Evolutionary conservation across 2,113 vertebrate species (phyloP), one percentile per base, ranked within the genome.

Genomic region (Catharus minimus): DNA sequence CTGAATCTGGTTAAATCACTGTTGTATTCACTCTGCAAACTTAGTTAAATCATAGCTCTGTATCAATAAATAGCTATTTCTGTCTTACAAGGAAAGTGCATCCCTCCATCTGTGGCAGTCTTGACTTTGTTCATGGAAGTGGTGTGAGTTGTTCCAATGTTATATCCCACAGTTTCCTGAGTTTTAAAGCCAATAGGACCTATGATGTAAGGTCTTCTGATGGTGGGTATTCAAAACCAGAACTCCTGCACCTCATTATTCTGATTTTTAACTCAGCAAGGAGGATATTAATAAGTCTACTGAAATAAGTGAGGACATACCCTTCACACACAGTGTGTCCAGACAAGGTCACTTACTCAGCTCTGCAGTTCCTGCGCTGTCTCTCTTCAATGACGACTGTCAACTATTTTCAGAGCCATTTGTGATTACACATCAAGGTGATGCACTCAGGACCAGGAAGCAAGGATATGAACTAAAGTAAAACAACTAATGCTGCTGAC

Each of bases 301-400:
- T 49, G 32, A 84, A 69, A 52, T 28, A 39, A 67, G 4, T 21
- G 10, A 87, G 32, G 16, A 39, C 0, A 0, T 26, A 26, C 5
- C 52, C 13, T 66, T 69, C 8, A 0, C 38, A 71, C 19, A 24
- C 10, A 16, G 11, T 9, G 13, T 4, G 4, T 55, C 28, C 39
- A 46, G n/a, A 58, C 26, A 49, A 1, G 2, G 20, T 55, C 26
- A 55, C 7, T 61, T 41, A 64, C 9, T 14, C 27, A 64, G 19
- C 10, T 39, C 30, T 2, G 1, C 24, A 50, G 28, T 46, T 85
- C 18, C n/a, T 76, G 9, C 38, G 15, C 3, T 9, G 0, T 47
- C 24, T 85, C 43, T 16, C 24, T 76, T 56, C 27, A 44, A 4
- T 58, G 55, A 17, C 0, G 1, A 17, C 23, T 41, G 26, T 43